Evolutionary conservation across 1,140 invertebrate species (phyloP).

Genomic region (Drosophila sucinea): DNA sequence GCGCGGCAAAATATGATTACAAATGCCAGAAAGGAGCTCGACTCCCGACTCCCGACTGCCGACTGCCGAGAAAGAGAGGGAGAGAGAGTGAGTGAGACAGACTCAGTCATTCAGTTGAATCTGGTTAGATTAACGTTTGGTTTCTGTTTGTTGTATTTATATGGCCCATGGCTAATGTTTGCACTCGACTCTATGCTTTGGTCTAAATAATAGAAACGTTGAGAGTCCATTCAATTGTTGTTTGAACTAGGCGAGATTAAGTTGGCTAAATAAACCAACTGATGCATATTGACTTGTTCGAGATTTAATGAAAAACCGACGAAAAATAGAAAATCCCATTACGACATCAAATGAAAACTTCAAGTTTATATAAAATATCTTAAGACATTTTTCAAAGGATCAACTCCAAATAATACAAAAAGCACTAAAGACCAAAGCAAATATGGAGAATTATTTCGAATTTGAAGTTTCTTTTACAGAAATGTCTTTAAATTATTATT

Average conservation of each 20-base stretch:
- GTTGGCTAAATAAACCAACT: conserved; percentile 4
- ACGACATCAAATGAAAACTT: too few species aligned
- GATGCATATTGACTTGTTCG: neutral
- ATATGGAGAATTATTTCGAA: too few species aligned
- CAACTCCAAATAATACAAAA: too few species aligned
- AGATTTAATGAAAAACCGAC: neutral
- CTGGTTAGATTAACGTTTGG: conserved; percentile 70
- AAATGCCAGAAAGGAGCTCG: conserved; percentile 57
- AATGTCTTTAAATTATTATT: too few species aligned
- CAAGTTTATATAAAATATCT: too few species aligned
- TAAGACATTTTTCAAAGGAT: too few species aligned
- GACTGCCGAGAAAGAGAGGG: conserved; percentile 11
- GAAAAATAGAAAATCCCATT: neutral
- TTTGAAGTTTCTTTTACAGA: too few species aligned
- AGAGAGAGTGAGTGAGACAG: too few species aligned
- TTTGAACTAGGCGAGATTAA: conserved; percentile 9
- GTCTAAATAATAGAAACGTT: conserved; percentile 31
- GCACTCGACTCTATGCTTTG: conserved; percentile 25
- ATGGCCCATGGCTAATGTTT: conserved; percentile 52
- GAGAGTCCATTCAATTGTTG: conserved; percentile 8
- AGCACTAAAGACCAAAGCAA: too few species aligned
- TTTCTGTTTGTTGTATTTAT: conserved; percentile 25
- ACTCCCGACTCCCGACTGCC: conserved; percentile 27
- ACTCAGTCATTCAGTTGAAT: conserved; percentile 32
- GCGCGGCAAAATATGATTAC: conserved; percentile 73